A percentile compares a stretch with the other conserved stretches of the same genome.
These are phyloP conservation scores for Homarus gammarus DNA, from an alignment of 2,888 invertebrate species.

Conservation along the genomic window DNA sequence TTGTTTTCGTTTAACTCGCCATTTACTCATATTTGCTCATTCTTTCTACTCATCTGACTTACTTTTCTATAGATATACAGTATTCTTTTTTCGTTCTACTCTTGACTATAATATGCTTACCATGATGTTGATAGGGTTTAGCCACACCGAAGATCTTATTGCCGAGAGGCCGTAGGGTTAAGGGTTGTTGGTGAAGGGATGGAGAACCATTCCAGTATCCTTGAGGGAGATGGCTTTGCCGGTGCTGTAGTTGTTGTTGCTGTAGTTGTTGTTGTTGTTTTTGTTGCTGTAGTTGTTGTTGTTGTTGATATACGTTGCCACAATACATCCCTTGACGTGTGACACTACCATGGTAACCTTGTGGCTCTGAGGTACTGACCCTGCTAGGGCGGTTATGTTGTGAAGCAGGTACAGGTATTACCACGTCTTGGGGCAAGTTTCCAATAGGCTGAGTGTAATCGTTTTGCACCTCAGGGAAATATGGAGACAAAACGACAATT, in stretches of 20 bases:
- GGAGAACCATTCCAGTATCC: background rate
- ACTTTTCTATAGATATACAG: no score
- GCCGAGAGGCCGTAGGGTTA: background rate
- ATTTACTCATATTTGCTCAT: no score
- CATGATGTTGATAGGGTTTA: background rate
- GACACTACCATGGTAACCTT: background rate
- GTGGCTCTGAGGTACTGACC: background rate
- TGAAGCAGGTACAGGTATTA: background rate
- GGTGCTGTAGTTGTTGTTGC: background rate
- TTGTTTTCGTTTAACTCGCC: no score
- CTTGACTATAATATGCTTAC: conserved; percentile 5
- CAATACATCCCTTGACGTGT: background rate
- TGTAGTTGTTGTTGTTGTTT: background rate
- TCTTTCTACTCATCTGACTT: no score
- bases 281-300: background rate
- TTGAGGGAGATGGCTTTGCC: background rate
- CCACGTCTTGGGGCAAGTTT: background rate
- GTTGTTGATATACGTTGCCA: background rate
- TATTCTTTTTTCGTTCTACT: no score
- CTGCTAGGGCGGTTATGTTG: background rate
- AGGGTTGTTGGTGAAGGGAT: background rate
- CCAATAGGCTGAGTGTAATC: background rate
- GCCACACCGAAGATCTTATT: conserved; percentile 14
- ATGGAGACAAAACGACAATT: background rate
- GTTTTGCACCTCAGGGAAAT: background rate